Base-by-base conservation (phyloP, 2,797 vertebrate species). In the Pantherophis alleghaniensis region DNA sequence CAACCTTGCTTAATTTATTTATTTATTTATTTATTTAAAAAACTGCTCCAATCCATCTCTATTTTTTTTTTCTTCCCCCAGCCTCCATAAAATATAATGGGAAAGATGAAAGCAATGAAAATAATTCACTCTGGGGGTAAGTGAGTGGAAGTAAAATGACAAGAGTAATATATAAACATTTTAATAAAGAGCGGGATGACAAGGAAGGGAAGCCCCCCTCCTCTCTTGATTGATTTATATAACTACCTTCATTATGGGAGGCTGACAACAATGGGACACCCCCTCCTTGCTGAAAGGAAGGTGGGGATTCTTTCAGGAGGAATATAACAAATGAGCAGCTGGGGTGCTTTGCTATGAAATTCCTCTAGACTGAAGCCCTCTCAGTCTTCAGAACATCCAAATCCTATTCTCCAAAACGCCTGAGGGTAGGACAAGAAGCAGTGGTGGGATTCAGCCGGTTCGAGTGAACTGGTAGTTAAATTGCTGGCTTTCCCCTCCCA, bases 61-160 rank as follows among this genome's bases (percentile, higher is more conserved):
- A 91, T 88, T 94, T 92, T 94, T 90, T 92, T 89, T 89, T 10
- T 1, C 57, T 18, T 18, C 18, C 86, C n/a, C 66, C n/a, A 26
- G 51, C 90, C 92, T 88, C 69, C 11, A 7, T 94, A 92, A 94
- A 94, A 94, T 94, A 94, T 92, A 94, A 94, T 90, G 26, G 28
- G 59, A 92, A 92, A 83, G 93, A 92, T 83, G 91, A 92, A 92
- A 92, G 93, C 91, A 86, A 94, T 94, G 63, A 89, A 94, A 94
- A 94, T 94, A 92, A 92, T 92, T 90, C 90, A 94, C 93, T 12
- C 12, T 1, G 3, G 42, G 20, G 61, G 90, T 53, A 86, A 94
- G 63, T 94, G 93, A 94, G 91, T 90, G 69, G 59, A 95, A 96
- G 61, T 94, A 93, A 74, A 94, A 92, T 91, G 92, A n/a, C 93